Conservation (phyloP, 2,888 invertebrate species). For the Calliopum simillimum region DNA sequence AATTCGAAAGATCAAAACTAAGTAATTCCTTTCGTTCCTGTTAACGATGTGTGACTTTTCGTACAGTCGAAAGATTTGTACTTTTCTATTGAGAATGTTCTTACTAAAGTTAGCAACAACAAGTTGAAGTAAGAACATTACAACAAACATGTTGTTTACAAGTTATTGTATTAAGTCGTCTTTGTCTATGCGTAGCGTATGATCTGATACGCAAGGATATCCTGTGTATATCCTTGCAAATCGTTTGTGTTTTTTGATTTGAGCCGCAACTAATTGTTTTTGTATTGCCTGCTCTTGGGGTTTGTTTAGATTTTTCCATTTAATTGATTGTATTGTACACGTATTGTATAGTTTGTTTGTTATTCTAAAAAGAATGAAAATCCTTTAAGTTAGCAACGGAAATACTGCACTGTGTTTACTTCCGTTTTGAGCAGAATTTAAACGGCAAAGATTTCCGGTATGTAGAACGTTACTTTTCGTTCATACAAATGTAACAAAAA, state of each 20-base stretch:
- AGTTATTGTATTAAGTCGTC: constrained; percentile 1
- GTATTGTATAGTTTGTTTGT: not conserved
- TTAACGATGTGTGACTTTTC: no score
- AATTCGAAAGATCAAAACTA: not conserved
- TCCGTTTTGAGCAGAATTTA: not conserved
- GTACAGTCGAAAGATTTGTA: no score
- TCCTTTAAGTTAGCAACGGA: not conserved
- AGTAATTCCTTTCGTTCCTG: not conserved
- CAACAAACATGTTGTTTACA: not conserved
- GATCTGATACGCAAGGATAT: not conserved
- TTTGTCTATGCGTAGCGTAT: not conserved
- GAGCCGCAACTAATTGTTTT: constrained; percentile 27
- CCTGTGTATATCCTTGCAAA: constrained; percentile 7
- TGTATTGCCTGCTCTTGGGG: constrained; percentile 6
- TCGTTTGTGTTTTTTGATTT: constrained; percentile 20
- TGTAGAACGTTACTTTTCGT: no score
- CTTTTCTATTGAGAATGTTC: not conserved
- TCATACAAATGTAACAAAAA: no score
- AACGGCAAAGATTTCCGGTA: not conserved
- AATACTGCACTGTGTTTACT: not conserved
- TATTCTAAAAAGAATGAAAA: not conserved
- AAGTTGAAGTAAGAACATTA: constrained; percentile 1
- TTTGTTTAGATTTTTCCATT: not conserved
- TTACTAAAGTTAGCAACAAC: constrained; percentile 16
- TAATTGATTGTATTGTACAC: not conserved